A percentile compares a stretch with the other conserved stretches of the same genome.
Conservation (phyloP, 1,140 invertebrate genomes). For the Ceratina australensis region DNA sequence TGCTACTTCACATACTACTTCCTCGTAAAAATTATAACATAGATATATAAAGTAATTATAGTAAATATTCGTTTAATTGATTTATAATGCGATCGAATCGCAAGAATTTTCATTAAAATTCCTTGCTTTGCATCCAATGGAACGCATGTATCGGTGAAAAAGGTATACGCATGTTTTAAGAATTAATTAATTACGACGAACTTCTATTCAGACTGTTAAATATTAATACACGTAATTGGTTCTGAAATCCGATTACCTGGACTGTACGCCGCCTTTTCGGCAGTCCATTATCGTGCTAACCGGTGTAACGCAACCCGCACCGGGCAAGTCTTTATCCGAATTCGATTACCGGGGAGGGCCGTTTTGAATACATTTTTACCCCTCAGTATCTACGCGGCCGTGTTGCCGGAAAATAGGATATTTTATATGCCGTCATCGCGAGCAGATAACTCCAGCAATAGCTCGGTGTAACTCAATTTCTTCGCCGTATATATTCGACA, state of each 20-base stretch:
- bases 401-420: background rate
- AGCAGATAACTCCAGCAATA: background rate
- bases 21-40: too few relatives aligned
- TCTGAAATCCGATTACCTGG: slow-evolving; percentile 12
- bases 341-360: background rate
- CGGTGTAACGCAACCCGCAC: background rate
- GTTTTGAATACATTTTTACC: slow-evolving; percentile 31
- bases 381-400: background rate
- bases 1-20: too few relatives aligned
- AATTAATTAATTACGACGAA: too few relatives aligned
- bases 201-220: too few relatives aligned
- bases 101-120: too few relatives aligned
- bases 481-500: background rate
- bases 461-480: slow-evolving; percentile 8
- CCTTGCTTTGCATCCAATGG: too few relatives aligned
- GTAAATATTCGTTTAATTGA: too few relatives aligned
- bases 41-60: too few relatives aligned
- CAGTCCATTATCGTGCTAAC: slow-evolving; percentile 20
- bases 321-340: background rate
- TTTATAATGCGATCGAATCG: too few relatives aligned
- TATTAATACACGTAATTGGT: background rate
- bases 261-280: background rate
- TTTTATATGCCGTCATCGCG: slow-evolving; percentile 20
- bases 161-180: too few relatives aligned
- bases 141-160: too few relatives aligned